These are phyloP conservation scores for Zalophus californianus DNA, from an alignment of 2,797 vertebrate genomes.

Conservation along the genomic window DNA sequence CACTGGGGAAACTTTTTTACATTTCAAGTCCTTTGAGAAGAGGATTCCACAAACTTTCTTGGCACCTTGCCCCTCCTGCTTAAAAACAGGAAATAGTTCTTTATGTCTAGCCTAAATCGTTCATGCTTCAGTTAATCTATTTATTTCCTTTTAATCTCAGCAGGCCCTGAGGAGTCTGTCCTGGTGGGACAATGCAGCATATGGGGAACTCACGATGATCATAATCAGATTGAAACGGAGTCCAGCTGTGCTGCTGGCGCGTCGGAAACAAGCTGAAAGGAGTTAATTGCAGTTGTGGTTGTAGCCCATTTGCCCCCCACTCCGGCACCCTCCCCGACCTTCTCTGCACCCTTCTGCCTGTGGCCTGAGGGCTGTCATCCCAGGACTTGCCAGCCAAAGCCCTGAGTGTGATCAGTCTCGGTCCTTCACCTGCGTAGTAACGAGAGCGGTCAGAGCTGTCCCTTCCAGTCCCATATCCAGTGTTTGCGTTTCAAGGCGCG, in stretches of 20 bases:
- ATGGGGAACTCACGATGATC: constrained; percentile 38
- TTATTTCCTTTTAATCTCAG: constrained; percentile 67
- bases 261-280: constrained; percentile 44
- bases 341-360: background rate
- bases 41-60: constrained; percentile 58
- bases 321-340: background rate
- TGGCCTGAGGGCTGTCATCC: background rate
- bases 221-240: constrained; percentile 28
- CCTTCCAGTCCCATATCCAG: background rate
- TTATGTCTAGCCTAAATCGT: constrained; percentile 70
- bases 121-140: constrained; percentile 72
- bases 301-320: background rate
- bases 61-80: constrained; percentile 44
- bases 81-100: constrained; percentile 65
- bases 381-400: background rate
- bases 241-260: constrained; percentile 53
- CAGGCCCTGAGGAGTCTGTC: constrained; percentile 21
- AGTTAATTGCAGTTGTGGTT: background rate
- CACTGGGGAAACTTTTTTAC: background rate
- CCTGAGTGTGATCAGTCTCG: constrained; percentile 1
- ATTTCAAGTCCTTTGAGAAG: constrained; percentile 51
- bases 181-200: constrained; percentile 52
- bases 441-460: background rate
- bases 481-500: background rate
- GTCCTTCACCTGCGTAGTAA: background rate